A percentile compares a stretch with the other conserved stretches of the same genome.
Conservation (phyloP, 2,888 invertebrate genomes). For the Diogma glabrata region DNA sequence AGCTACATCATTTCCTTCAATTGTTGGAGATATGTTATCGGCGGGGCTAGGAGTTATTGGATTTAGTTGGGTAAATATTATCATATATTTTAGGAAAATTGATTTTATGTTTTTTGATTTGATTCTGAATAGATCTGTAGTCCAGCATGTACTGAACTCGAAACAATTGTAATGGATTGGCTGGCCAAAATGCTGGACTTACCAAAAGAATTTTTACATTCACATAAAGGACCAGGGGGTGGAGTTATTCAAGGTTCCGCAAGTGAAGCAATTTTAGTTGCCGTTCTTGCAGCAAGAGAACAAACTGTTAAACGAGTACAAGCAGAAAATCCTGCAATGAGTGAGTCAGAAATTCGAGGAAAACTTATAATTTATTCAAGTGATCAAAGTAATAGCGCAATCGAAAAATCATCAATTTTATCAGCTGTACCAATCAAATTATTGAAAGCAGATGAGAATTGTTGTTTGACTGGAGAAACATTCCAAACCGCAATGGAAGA, state of each 20-base stretch:
- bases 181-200: constrained; percentile 72
- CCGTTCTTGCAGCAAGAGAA: constrained; percentile 65
- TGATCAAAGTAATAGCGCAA: constrained; percentile 80
- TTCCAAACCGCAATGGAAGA: constrained; percentile 58
- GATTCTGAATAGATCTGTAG: constrained; percentile 50
- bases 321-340: constrained; percentile 44
- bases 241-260: constrained; percentile 86
- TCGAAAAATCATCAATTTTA: constrained; percentile 74
- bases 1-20: constrained; percentile 70
- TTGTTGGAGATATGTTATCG: constrained; percentile 72
- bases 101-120: neutral
- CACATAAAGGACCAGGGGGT: constrained; percentile 65
- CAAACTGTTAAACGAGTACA: constrained; percentile 47
- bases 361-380: constrained; percentile 75
- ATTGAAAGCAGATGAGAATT: constrained; percentile 54
- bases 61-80: constrained; percentile 88
- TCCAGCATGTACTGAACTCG: constrained; percentile 85
- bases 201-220: constrained; percentile 70
- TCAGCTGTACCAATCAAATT: constrained; percentile 67
- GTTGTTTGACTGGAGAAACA: constrained; percentile 53
- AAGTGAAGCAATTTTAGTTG: constrained; percentile 78
- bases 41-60: constrained; percentile 76
- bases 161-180: constrained; percentile 90
- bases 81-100: too few species aligned
- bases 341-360: constrained; percentile 49